A percentile compares a stretch with the other conserved stretches of the same genome.
Conservation (phyloP, 2,888 invertebrate genomes). For the Zele albiditarsus region DNA sequence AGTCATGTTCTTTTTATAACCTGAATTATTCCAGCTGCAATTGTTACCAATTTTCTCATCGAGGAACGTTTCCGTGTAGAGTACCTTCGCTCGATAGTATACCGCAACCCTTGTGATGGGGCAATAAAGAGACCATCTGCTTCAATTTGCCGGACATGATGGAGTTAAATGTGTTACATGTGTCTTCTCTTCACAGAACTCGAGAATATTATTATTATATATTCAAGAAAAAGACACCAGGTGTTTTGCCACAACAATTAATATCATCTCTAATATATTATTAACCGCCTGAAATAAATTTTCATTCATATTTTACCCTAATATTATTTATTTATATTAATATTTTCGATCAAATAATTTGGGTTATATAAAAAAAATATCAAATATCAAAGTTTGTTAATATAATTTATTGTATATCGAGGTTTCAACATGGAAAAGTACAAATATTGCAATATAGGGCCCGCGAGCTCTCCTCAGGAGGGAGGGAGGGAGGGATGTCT, state of each 20-base stretch:
- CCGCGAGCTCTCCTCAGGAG: slow-evolving; percentile 71
- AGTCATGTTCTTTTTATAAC: neutral
- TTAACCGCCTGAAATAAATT: neutral
- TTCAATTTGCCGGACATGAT: neutral
- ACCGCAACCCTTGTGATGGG: neutral
- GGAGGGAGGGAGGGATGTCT: slow-evolving; percentile 69
- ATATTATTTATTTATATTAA: neutral
- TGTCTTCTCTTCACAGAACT: neutral
- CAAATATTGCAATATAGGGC: slow-evolving; percentile 73
- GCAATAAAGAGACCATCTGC: neutral
- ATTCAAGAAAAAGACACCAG: neutral
- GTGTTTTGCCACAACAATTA: neutral
- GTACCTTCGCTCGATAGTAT: neutral
- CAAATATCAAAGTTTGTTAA: slow-evolving; percentile 70
- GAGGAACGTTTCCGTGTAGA: neutral
- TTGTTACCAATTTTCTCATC: neutral
- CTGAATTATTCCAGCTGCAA: neutral
- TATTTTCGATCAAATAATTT: neutral
- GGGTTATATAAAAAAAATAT: slow-evolving; percentile 43
- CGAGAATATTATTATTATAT: neutral
- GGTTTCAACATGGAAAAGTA: slow-evolving; percentile 74
- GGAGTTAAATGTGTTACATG: slow-evolving; percentile 1
- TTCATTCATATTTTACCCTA: neutral
- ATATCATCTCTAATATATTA: neutral
- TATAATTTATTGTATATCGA: slow-evolving; percentile 74